phyloP scores from a whole-genome alignment of 1,140 invertebrate genomes.

The Sesamia nonagrioides region DNA sequence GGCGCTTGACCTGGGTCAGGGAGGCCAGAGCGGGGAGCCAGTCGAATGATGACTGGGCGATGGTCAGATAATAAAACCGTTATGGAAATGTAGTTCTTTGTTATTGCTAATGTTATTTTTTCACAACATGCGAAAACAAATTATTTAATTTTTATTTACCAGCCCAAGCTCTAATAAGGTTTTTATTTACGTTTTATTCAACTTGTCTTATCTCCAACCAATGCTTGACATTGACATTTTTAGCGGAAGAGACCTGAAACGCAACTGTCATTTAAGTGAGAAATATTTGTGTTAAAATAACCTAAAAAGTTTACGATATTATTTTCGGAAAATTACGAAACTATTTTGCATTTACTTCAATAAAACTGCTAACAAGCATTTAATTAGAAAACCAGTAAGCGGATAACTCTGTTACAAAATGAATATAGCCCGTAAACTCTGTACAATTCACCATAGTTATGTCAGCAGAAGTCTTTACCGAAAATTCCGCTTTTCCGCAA shows the following conservation, averaged over 20 bases:
- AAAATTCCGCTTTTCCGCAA: conserved; percentile 69
- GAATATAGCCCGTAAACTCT: conserved; percentile 79
- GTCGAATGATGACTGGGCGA: too few species aligned
- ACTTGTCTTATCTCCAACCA: too few species aligned
- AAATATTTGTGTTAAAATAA: conserved; percentile 38
- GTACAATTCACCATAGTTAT: conserved; percentile 64
- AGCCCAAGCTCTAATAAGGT: too few species aligned
- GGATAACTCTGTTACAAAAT: conserved; percentile 56
- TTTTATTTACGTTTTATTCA: too few species aligned
- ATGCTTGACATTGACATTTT: too few species aligned
- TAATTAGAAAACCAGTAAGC: neutral
- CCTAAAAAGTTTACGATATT: conserved; percentile 15
- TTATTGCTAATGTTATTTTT: too few species aligned
- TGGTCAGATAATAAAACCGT: too few species aligned
- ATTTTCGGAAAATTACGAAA: conserved; percentile 20
- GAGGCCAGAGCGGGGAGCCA: too few species aligned
- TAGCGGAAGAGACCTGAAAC: neutral
- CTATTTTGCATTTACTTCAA: neutral
- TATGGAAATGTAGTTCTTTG: too few species aligned
- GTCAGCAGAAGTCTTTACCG: conserved; percentile 67
- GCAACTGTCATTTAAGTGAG: neutral
- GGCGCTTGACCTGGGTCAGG: too few species aligned
- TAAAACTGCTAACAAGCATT: conserved; percentile 22
- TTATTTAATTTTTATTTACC: too few species aligned
- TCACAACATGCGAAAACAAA: too few species aligned